Percentiles rank a stretch among this genome's conserved stretches.
Conservation (phyloP, 2,888 invertebrate genomes). For the Colletes collaris region DNA sequence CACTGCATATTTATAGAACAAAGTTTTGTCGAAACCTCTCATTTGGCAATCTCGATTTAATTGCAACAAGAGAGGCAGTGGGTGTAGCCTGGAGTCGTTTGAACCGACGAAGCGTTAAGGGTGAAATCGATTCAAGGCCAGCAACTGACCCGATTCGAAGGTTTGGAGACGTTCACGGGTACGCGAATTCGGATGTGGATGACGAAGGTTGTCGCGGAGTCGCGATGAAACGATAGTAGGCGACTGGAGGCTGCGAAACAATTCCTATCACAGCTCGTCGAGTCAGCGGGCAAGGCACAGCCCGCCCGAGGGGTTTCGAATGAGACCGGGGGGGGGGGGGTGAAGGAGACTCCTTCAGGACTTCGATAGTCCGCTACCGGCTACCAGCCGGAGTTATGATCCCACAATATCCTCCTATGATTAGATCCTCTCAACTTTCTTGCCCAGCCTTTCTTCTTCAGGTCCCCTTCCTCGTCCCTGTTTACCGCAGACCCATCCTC, state of each 20-base stretch:
- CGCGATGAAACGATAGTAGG: slow-evolving; percentile 38
- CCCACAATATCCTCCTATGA: slow-evolving; percentile 77
- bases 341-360: slow-evolving; percentile 67
- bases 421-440: slow-evolving; percentile 76
- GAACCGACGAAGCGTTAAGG: neutral
- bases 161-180: neutral
- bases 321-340: slow-evolving; percentile 54
- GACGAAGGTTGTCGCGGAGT: slow-evolving; percentile 12
- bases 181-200: slow-evolving; percentile 16
- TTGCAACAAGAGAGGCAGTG: too few relatives aligned
- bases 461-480: slow-evolving; percentile 9
- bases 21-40: too few relatives aligned
- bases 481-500: slow-evolving; percentile 29
- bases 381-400: slow-evolving; percentile 73
- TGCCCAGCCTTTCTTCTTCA: slow-evolving; percentile 37
- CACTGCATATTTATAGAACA: too few relatives aligned
- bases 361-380: slow-evolving; percentile 63
- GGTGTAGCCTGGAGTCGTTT: too few relatives aligned
- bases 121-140: neutral
- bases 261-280: slow-evolving; percentile 69
- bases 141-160: slow-evolving; percentile 1
- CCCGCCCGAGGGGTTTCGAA: slow-evolving; percentile 50
- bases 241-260: slow-evolving; percentile 65
- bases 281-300: slow-evolving; percentile 63
- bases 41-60: too few relatives aligned